Evolutionary conservation across 2,113 vertebrate genomes (phyloP), one percentile per base, ranked within the genome.

Genomic region (Cryptotis parvus): DNA sequence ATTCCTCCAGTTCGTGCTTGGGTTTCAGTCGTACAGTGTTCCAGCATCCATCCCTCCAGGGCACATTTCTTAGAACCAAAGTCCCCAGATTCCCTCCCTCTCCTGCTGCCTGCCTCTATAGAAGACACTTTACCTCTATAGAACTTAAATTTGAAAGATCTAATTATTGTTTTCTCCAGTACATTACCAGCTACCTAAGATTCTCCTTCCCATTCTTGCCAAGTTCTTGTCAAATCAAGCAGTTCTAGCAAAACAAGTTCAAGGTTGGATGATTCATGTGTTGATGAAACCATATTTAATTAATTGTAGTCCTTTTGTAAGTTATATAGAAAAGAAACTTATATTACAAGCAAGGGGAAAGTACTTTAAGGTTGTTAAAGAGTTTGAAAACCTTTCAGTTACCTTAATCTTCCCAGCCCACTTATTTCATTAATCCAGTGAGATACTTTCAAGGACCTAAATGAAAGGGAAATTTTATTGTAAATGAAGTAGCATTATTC

Each of bases 81-180:
- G n/a, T n/a, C n/a, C n/a, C n/a, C n/a, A n/a, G n/a, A n/a, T n/a
- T n/a, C n/a, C n/a, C n/a, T n/a, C n/a, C n/a, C n/a, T n/a, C n/a
- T n/a, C n/a, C n/a, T n/a, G n/a, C n/a, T n/a, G n/a, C n/a, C n/a
- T n/a, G n/a, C n/a, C n/a, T n/a, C n/a, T n/a, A n/a, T n/a, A n/a
- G n/a, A n/a, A n/a, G n/a, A n/a, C n/a, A n/a, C n/a, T n/a, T n/a
- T n/a, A n/a, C n/a, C n/a, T n/a, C n/a, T n/a, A 22, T 84, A 95
- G 89, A 39, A 84, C 81, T 90, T 89, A 89, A 85, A 84, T 89
- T 45, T 91, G 33, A 78, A 85, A 85, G 58, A 74, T 87, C 20
- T 89, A 63, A 83, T 89, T 69, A 70, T 31, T 84, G 9, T 83
- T 89, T 92, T 70, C 39, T 6, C 39, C 78, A n/a, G 33, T 45